A percentile compares a stretch with the other conserved stretches of the same genome.
Conservation (phyloP, 2,113 vertebrate genomes). For the Gobius niger region DNA sequence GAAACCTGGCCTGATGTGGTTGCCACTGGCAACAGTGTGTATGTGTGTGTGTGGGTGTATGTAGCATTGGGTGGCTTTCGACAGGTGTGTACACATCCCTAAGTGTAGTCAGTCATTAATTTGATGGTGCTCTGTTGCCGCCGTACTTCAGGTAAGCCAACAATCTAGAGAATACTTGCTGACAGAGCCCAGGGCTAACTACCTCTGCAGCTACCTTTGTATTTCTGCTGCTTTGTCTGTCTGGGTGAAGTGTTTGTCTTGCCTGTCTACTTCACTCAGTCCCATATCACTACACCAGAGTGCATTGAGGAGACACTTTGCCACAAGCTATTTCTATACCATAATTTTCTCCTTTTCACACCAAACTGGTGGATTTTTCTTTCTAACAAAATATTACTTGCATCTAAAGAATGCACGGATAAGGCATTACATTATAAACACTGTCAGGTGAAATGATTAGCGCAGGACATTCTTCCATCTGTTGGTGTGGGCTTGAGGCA, state of each 20-base stretch:
- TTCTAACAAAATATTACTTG: neutral
- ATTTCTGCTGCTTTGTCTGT: constrained; percentile 33
- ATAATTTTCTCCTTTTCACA: constrained; percentile 9
- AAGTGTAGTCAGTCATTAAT: constrained; percentile 48
- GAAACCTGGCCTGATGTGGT: constrained; percentile 34
- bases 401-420: constrained; percentile 4
- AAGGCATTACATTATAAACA: constrained; percentile 4
- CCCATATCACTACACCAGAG: constrained; percentile 32
- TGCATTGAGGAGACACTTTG: constrained; percentile 47
- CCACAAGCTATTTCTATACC: constrained; percentile 47
- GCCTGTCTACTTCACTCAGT: constrained; percentile 38
- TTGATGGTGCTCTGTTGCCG: constrained; percentile 36
- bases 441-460: constrained; percentile 10
- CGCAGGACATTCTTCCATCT: neutral
- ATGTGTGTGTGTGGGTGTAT: constrained; percentile 12
- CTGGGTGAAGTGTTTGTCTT: constrained; percentile 31
- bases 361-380: constrained; percentile 14
- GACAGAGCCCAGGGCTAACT: constrained; percentile 52
- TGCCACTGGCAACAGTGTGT: constrained; percentile 44
- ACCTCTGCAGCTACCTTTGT: constrained; percentile 37
- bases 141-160: constrained; percentile 46
- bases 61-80: neutral
- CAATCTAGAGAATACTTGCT: constrained; percentile 45
- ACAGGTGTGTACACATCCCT: constrained; percentile 6
- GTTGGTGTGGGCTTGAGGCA: no score